phyloP scores from a whole-genome alignment of 2,888 invertebrate species.

The Amitus sp. region DNA sequence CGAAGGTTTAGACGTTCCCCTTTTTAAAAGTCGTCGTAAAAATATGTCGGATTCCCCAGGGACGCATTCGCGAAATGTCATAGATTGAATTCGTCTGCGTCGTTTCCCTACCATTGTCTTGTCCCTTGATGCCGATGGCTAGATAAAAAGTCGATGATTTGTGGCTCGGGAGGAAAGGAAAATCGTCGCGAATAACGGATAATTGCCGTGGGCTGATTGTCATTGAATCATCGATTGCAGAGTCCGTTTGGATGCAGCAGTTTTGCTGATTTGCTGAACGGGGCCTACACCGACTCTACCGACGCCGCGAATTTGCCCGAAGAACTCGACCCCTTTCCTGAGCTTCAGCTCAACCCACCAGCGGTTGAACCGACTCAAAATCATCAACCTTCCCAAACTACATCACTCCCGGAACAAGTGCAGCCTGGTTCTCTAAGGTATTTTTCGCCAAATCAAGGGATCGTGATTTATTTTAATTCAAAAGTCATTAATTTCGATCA shows the following conservation, averaged over 20 bases:
- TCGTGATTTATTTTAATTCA: no score
- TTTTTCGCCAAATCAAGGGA: no score
- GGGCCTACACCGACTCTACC: constrained; percentile 76
- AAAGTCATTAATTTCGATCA: no score
- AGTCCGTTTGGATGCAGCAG: constrained; percentile 81
- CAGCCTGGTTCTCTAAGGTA: constrained; percentile 61
- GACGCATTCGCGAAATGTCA: no score
- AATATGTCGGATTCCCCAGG: no score
- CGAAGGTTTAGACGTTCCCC: no score
- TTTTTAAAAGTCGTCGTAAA: no score
- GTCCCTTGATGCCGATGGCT: constrained; percentile 7
- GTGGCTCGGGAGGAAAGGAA: not conserved
- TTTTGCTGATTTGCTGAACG: constrained; percentile 81
- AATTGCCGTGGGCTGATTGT: no score
- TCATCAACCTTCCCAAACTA: constrained; percentile 53
- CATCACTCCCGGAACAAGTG: constrained; percentile 55
- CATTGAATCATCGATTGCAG: no score
- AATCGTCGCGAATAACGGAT: not conserved
- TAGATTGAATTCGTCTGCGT: constrained; percentile 54
- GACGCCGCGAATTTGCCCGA: constrained; percentile 75
- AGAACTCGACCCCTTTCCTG: constrained; percentile 80
- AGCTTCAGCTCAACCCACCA: constrained; percentile 68
- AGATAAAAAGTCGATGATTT: not conserved
- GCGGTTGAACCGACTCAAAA: constrained; percentile 57
- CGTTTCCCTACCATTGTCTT: constrained; percentile 1